phyloP scores from a whole-genome alignment of 2,113 vertebrate species.

The Hippopotamus amphibius region DNA sequence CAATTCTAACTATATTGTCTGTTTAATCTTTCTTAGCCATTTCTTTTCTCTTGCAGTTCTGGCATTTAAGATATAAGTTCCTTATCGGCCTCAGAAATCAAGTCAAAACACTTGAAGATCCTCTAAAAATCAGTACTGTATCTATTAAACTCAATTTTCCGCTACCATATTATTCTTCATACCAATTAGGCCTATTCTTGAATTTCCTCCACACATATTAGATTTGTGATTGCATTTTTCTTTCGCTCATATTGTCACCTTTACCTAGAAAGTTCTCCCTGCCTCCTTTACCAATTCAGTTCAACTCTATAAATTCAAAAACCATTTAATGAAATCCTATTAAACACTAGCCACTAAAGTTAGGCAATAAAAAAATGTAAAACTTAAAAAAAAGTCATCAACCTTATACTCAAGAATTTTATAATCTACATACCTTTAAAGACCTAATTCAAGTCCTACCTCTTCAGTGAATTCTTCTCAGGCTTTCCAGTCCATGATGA shows the following conservation, averaged over 20 bases:
- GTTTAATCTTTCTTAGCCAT: constrained; percentile 25
- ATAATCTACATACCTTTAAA: background rate
- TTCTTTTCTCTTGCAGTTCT: background rate
- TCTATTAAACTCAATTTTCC: constrained; percentile 16
- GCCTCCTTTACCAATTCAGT: constrained; percentile 3
- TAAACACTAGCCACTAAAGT: background rate
- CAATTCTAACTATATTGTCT: background rate
- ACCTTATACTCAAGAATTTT: background rate
- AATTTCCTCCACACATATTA: background rate
- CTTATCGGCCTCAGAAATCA: constrained; percentile 43
- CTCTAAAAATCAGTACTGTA: background rate
- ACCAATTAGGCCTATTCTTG: background rate
- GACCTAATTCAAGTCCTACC: background rate
- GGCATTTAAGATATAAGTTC: constrained; percentile 33
- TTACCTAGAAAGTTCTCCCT: background rate
- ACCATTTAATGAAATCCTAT: background rate
- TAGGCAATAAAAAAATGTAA: constrained; percentile 39
- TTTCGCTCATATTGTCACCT: background rate
- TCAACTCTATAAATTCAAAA: constrained; percentile 36
- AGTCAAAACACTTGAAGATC: constrained; percentile 5
- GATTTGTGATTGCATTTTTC: constrained; percentile 22
- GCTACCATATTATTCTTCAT: background rate
- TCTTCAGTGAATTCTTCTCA: background rate
- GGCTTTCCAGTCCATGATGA: background rate
- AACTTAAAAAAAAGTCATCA: background rate